Base-by-base conservation (phyloP, 1,140 invertebrate genomes). In the Rhagoletis pomonella region DNA sequence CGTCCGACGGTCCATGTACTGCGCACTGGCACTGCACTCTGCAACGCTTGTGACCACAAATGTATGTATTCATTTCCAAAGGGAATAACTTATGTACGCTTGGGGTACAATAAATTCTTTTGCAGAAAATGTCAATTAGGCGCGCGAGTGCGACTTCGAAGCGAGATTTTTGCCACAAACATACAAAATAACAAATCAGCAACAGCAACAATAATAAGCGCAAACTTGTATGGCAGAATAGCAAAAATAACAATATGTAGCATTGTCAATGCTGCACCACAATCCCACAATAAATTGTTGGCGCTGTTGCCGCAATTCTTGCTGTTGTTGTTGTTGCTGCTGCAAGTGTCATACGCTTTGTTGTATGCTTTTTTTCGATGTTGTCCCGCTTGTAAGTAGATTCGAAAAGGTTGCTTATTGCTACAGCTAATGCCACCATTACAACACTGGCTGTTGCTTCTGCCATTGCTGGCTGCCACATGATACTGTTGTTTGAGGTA, bases 71-170 rank as follows among this genome's bases (percentile, higher is more conserved):
- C 91, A 92, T 92, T 91, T 92, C 91, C 91, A 92, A 92, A 92
- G 91, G 91, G 91, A 92, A 92, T 92, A 92, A 92, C 91, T 92
- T 92, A 92, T 92, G 91, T 92, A 92, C 91, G 91, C 91, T 91
- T 90, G 90, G 90, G 91, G 91, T 90, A 92, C 91, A 92, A 92
- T 92, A 92, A 92, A 92, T 92, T 92, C 91, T 92, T 92, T 86
- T 65, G 90, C 91, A 91, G 85, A 88, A 88, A 88, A 88, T 88
- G 87, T 88, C 87, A 88, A 88, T 88, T 88, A 88, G 87, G 87
- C 87, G 60, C 62, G 87, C 69, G 47, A 81, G 73, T 81, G 47
- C 73, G 47, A 73, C 3, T 73, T 47, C 67, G 42, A n/a, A 73
- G 67, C 73, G 47, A 77, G 69, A 77, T 85, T 87, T 87, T 85